Base-by-base conservation (phyloP, 64 coral and sea anemone species). In the Platygyra sinensis region DNA sequence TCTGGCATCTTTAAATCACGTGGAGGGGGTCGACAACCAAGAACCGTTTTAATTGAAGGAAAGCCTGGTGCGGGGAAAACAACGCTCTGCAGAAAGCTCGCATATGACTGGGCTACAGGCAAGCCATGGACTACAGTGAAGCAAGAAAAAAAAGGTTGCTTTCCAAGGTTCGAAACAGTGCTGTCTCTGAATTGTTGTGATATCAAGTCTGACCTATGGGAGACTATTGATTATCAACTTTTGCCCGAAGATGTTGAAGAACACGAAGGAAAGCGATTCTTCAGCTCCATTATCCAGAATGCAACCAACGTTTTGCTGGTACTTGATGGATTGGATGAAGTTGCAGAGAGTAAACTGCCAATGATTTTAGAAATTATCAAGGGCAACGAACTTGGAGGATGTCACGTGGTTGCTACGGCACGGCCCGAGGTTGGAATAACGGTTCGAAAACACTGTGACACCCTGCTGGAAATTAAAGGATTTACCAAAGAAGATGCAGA, bases 301-400 rank as follows among this genome's bases (percentile, higher is more conserved):
- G 71, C 79, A 31, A 55, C 74, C 22, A 49, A 59, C 28, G 72
- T 87, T 52, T 65, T 87, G 24, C 15, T 87, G 27, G 33, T 87
- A 60, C 57, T 87, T 25, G 86, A 87, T 73, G 86, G 86, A 87
- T 74, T 87, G 7, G 86, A 87, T 67, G 82, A 86, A 42, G 31
- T 69, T 4, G 13, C 61, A 3, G 29, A 19, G 5, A 24, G 15
- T 12, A 49, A 24, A 20, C 30, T 64, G 33, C 20, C 19, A 83
- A 30, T 63, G 22, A 19, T 83, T 83, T 59, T 14, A 30, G 22
- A 83, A 38, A 36, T 86, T 8, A 10, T 86, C 27, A n/a, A 67
- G 30, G 15, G 60, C 42, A 86, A 50, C 4, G 10, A 16, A 0
- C 62, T 86, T 42, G 10, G 29, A 9, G 46, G 42, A 18, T 86